Base-by-base conservation (phyloP, 2,113 vertebrate genomes). In the Atherinomorus stipes region DNA sequence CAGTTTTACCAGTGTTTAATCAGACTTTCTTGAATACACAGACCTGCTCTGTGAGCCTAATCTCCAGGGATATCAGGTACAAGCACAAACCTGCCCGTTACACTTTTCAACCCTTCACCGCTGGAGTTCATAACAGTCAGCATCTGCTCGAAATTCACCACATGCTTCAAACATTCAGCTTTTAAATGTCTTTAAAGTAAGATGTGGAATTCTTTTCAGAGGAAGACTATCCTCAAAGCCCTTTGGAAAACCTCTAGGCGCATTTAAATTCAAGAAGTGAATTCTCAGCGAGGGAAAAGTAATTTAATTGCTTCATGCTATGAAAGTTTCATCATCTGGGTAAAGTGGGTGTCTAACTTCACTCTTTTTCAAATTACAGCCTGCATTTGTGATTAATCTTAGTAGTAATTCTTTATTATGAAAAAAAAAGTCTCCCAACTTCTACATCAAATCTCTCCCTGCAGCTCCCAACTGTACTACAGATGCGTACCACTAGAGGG, bases 401-500 rank as follows among this genome's bases (percentile, higher is more conserved):
- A 15, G 47, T 54, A 77, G 78, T 49, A 67, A 80, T 74, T 84
- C 49, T 67, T 68, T 38, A 51, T 68, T 63, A 63, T 54, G 11
- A 58, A 79, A 81, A 64, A 37, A 1, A 63, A 50, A 1, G 78
- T 31, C n/a, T 10, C 45, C 68, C 71, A 12, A 80, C 71, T 68
- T 74, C 16, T 74, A 71, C 40, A 81, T 69, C 52, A 58, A 56
- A 67, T 69, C n/a, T 57, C 18, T 1, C 4, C 45, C 50, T 25
- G 50, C 50, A 73, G 22, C 16, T 31, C 15, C 44, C 13, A 12
- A 50, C 19, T 52, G 0, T 21, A 16, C 28, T 71, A 56, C 25
- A 26, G 28, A 47, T 19, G 4, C 18, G 0, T 0, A 53, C 89
- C 91, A 88, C 87, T 76, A 88, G 91, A 80, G 85, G 91, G 88